These are phyloP conservation scores for Chrysemys picta DNA, from an alignment of 2,113 vertebrate genomes.

Conservation along the genomic window DNA sequence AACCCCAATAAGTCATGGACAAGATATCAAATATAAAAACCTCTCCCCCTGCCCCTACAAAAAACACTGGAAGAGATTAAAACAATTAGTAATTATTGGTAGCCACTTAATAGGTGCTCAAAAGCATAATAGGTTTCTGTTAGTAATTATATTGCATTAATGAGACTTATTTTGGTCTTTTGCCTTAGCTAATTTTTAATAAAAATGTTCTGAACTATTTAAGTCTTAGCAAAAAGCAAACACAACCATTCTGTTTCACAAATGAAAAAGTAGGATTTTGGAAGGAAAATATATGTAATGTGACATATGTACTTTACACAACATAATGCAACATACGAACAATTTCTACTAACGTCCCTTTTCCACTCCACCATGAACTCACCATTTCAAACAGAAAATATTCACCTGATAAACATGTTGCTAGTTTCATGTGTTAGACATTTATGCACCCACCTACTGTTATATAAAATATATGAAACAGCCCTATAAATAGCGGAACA, in stretches of 20 bases:
- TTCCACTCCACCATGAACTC: not conserved
- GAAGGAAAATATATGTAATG: not conserved
- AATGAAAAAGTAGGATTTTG: not conserved
- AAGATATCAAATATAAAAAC: conserved; percentile 60
- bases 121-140: conserved; percentile 49
- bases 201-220: conserved; percentile 25
- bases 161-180: conserved; percentile 44
- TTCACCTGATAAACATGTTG: not conserved
- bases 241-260: conserved; percentile 24
- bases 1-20: conserved; percentile 55
- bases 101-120: conserved; percentile 47
- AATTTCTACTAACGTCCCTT: not conserved
- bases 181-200: conserved; percentile 15
- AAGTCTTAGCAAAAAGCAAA: not conserved
- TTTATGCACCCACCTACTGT: not conserved
- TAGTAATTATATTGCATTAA: conserved; percentile 50
- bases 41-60: not conserved
- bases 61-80: conserved; percentile 66
- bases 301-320: not conserved
- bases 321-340: not conserved
- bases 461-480: conserved; percentile 35
- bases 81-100: conserved; percentile 53
- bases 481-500: conserved; percentile 11
- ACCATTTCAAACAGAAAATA: not conserved
- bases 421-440: not conserved